Percentiles rank a stretch among this genome's conserved stretches.
phyloP scores from a whole-genome alignment of 2,888 invertebrate species.

The Charanyca ferruginea region DNA sequence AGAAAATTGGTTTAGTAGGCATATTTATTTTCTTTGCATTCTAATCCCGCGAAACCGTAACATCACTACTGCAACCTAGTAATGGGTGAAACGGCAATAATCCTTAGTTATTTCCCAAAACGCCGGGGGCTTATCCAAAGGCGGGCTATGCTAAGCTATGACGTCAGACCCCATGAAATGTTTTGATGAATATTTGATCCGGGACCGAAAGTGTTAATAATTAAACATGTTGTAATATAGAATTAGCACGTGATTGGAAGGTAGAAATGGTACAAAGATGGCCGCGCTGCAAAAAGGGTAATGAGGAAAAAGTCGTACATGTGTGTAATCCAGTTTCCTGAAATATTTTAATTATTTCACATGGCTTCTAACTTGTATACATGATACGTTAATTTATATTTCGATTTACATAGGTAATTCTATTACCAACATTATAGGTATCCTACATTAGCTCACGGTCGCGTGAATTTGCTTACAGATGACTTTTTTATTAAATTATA shows the following conservation, averaged over 20 bases:
- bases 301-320: conserved; percentile 5
- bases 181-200: conserved; percentile 64
- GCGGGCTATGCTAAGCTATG: conserved; percentile 24
- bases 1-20: background rate
- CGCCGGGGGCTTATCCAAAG: conserved; percentile 52
- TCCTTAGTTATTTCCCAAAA: conserved; percentile 67
- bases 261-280: conserved; percentile 16
- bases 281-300: conserved; percentile 1
- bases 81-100: conserved; percentile 63
- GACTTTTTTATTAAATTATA: too few relatives aligned
- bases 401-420: background rate
- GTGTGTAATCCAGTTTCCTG: conserved; percentile 11
- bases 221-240: conserved; percentile 48
- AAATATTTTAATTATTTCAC: conserved; percentile 12
- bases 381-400: background rate
- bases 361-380: conserved; percentile 14
- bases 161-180: conserved; percentile 52
- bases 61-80: conserved; percentile 44
- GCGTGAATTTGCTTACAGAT: too few relatives aligned
- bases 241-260: conserved; percentile 41
- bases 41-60: background rate
- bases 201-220: conserved; percentile 51
- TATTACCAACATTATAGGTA: background rate
- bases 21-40: too few relatives aligned
- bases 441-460: too few relatives aligned